phyloP scores from a whole-genome alignment of 2,888 invertebrate species.

The Gibbula magus region DNA sequence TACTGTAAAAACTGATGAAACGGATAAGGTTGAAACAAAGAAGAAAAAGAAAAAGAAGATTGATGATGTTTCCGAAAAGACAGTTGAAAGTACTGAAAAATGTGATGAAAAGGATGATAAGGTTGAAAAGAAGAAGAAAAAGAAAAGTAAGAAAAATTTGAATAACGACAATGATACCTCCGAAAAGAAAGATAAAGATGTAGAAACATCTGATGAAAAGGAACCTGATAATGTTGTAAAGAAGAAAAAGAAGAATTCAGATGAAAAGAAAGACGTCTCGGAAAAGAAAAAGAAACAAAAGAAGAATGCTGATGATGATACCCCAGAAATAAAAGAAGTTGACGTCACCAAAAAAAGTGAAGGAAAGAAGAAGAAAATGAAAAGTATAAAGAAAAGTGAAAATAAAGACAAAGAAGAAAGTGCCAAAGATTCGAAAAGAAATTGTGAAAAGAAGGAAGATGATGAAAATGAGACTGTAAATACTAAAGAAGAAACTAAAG shows the following conservation, averaged over 20 bases:
- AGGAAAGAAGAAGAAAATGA: slow-evolving; percentile 22
- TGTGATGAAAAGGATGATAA: background rate
- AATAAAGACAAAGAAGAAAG: background rate
- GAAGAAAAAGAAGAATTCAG: background rate
- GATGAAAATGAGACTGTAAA: background rate
- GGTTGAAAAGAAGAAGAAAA: background rate
- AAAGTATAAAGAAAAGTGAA: background rate
- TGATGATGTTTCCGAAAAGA: background rate
- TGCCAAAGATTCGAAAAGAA: background rate
- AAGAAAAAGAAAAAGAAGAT: background rate
- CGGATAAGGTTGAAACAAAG: background rate
- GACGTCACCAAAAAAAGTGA: background rate
- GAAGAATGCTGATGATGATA: background rate
- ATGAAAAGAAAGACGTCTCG: background rate
- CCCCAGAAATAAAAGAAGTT: slow-evolving; percentile 9
- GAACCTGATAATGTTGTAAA: background rate
- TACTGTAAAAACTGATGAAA: background rate
- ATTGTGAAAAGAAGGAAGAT: slow-evolving; percentile 4
- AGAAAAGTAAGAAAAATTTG: background rate
- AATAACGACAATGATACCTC: background rate
- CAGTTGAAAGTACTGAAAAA: background rate
- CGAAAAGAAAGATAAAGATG: background rate
- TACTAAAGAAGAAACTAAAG: background rate
- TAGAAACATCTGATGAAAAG: background rate
- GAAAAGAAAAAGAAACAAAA: background rate